Evolutionary conservation across 2,113 vertebrate species (phyloP).

Genomic region (Gorsachius goisagi): DNA sequence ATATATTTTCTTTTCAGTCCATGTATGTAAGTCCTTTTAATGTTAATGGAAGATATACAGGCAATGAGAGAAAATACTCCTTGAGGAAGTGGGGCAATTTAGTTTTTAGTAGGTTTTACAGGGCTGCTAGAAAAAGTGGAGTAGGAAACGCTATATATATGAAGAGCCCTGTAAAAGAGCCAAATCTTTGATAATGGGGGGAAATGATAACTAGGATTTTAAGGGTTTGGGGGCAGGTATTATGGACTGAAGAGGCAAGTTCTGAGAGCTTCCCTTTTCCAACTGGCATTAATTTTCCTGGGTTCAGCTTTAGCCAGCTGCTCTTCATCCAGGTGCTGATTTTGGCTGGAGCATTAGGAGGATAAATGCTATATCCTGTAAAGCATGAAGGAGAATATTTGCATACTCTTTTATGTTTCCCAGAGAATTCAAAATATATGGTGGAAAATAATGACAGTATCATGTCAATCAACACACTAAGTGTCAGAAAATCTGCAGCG

Average conservation of each 20-base stretch:
- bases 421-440: slow-evolving; percentile 58
- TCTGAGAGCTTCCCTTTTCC: slow-evolving; percentile 44
- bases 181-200: slow-evolving; percentile 8
- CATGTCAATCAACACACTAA: slow-evolving; percentile 50
- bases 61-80: neutral
- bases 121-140: neutral
- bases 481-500: slow-evolving; percentile 58
- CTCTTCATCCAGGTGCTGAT: slow-evolving; percentile 63
- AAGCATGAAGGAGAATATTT: slow-evolving; percentile 61
- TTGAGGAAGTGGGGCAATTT: neutral
- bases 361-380: slow-evolving; percentile 57
- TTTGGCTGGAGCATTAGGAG: slow-evolving; percentile 50
- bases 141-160: neutral
- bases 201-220: slow-evolving; percentile 41
- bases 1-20: neutral
- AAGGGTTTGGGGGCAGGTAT: slow-evolving; percentile 40
- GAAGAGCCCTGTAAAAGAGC: slow-evolving; percentile 29
- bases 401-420: slow-evolving; percentile 63
- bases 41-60: neutral
- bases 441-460: slow-evolving; percentile 31
- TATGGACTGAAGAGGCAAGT: slow-evolving; percentile 35
- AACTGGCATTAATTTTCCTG: slow-evolving; percentile 45
- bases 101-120: neutral
- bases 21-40: neutral
- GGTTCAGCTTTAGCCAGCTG: slow-evolving; percentile 56